Evolutionary conservation across 2,888 invertebrate species (phyloP).

Genomic region (Dermolepida albohirtum): DNA sequence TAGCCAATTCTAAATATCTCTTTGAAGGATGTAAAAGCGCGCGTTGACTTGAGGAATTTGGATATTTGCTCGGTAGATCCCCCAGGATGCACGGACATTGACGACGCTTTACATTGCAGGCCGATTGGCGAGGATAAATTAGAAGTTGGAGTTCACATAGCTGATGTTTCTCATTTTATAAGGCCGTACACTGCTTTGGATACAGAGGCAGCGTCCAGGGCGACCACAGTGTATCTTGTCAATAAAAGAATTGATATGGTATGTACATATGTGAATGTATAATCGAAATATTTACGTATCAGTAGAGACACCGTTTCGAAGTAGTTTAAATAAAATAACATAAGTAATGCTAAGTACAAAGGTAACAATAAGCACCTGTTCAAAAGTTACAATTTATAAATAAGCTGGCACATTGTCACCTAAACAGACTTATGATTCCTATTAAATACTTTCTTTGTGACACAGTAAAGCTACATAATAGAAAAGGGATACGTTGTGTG

Average conservation of each 20-base stretch:
- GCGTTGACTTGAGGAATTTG: slow-evolving; percentile 86
- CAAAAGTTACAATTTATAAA: too few relatives aligned
- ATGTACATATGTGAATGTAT: slow-evolving; percentile 27
- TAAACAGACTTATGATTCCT: too few relatives aligned
- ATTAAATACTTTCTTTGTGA: too few relatives aligned
- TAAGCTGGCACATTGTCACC: too few relatives aligned
- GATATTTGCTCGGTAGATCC: slow-evolving; percentile 97
- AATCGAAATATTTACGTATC: too few relatives aligned
- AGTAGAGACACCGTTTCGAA: too few relatives aligned
- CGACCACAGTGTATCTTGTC: slow-evolving; percentile 96
- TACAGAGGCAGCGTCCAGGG: slow-evolving; percentile 90
- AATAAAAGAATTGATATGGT: slow-evolving; percentile 94
- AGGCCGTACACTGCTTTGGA: slow-evolving; percentile 93
- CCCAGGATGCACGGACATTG: slow-evolving; percentile 98
- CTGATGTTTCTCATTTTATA: slow-evolving; percentile 98
- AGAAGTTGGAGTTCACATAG: slow-evolving; percentile 97
- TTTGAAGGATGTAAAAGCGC: slow-evolving; percentile 76
- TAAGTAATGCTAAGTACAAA: too few relatives aligned
- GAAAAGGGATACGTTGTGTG: too few relatives aligned
- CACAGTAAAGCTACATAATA: too few relatives aligned
- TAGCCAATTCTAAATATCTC: slow-evolving; percentile 33
- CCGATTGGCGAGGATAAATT: slow-evolving; percentile 77
- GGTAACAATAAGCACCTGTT: too few relatives aligned
- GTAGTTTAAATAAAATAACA: too few relatives aligned
- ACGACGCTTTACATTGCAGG: slow-evolving; percentile 95